Percentiles rank a stretch among this genome's conserved stretches.
Conservation (phyloP, 2,888 invertebrate species). For the Chrysolina haemoptera region DNA sequence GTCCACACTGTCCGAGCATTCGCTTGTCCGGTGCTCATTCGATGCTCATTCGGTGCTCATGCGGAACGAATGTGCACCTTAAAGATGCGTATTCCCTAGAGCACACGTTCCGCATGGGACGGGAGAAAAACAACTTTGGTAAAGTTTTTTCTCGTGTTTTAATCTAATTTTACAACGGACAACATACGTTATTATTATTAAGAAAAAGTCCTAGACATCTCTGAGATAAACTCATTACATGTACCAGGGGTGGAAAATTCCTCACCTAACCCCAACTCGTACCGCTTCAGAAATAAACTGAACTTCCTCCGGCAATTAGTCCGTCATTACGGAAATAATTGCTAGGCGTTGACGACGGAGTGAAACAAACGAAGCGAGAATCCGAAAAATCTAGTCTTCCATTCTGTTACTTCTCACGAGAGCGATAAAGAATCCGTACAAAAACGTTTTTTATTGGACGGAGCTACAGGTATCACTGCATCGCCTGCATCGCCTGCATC, state of each 20-base stretch:
- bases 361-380: conserved; percentile 32
- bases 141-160: too few relatives aligned
- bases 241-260: background rate
- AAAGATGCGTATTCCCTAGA: too few relatives aligned
- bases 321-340: conserved; percentile 33
- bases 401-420: conserved; percentile 12
- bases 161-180: too few relatives aligned
- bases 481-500: conserved; percentile 2
- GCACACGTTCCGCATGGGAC: too few relatives aligned
- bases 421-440: conserved; percentile 7
- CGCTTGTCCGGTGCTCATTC: too few relatives aligned
- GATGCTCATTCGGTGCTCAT: too few relatives aligned
- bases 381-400: conserved; percentile 27
- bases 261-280: conserved; percentile 1
- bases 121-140: too few relatives aligned
- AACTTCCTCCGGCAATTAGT: conserved; percentile 29
- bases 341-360: conserved; percentile 28
- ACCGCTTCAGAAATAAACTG: conserved; percentile 9
- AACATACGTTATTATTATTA: too few relatives aligned
- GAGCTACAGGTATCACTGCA: conserved; percentile 4
- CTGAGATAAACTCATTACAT: background rate
- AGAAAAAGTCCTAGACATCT: too few relatives aligned
- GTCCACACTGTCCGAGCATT: too few relatives aligned
- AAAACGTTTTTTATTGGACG: background rate
- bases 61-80: too few relatives aligned